Evolutionary conservation across 1,140 invertebrate species (phyloP).

Genomic region (Bursaphelenchus mucronatus): DNA sequence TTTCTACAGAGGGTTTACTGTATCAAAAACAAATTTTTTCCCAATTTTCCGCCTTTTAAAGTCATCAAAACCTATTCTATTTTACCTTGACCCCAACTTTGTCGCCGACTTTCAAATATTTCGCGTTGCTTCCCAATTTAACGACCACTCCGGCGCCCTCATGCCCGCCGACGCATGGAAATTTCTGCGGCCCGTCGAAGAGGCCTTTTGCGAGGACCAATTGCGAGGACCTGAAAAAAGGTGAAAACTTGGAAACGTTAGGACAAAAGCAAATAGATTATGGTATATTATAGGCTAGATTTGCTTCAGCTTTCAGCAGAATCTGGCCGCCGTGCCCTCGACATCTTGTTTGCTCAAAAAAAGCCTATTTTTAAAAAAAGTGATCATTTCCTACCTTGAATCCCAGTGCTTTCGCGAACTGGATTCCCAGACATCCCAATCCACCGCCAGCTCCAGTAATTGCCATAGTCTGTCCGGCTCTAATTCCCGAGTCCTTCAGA

Average conservation of each 20-base stretch:
- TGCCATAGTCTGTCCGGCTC: slow-evolving; percentile 28
- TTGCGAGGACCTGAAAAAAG: slow-evolving; percentile 15
- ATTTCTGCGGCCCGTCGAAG: slow-evolving; percentile 2
- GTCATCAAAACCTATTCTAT: not conserved
- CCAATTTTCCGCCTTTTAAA: no score
- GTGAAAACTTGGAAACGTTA: no score
- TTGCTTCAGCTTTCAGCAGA: no score
- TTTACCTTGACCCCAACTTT: slow-evolving; percentile 36
- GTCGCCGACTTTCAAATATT: slow-evolving; percentile 35
- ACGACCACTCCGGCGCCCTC: slow-evolving; percentile 38
- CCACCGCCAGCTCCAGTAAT: slow-evolving; percentile 33
- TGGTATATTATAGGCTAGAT: no score
- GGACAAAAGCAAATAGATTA: no score
- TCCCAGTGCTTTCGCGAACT: slow-evolving; percentile 35
- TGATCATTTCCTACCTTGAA: not conserved
- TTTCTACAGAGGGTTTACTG: no score
- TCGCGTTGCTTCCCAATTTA: slow-evolving; percentile 29
- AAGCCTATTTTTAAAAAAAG: no score
- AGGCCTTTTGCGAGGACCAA: slow-evolving; percentile 9
- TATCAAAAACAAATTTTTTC: no score
- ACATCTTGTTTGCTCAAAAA: no score
- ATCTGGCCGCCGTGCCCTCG: no score
- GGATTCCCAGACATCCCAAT: slow-evolving; percentile 25
- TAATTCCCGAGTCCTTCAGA: slow-evolving; percentile 25
- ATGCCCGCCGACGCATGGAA: slow-evolving; percentile 36